Base-by-base conservation (phyloP, 2,888 invertebrate genomes). In the Agrochola lota region DNA sequence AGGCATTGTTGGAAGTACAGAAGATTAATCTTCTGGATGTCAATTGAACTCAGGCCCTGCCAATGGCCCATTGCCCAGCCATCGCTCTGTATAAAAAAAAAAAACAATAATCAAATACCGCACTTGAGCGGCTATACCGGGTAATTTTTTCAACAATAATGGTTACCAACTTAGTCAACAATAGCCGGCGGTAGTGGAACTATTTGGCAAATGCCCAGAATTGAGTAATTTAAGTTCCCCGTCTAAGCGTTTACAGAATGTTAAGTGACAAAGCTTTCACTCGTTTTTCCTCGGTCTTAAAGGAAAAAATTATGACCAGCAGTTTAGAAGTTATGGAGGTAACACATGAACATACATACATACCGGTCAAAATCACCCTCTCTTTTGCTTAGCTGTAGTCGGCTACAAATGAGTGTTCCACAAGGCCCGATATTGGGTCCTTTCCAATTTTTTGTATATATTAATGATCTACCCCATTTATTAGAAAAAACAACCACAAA, bases 1-100 rank as follows among this genome's bases (percentile, higher is more conserved):
- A 75, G 5, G 75, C 96, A 96, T 82, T 94, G 89, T 17, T 88
- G 81, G 80, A 81, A 87, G 80, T 96, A 96, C 0, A 96, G 88
- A 0, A 90, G 81, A 46, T 95, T 95, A n/a, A 96, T 73, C 84
- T 96, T 96, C 71, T 93, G 92, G 0, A 96, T 95, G 68, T 96
- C 96, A 2, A 89, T 93, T 5, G 93, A 91, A 81, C 96, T 96
- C 17, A 96, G 80, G 0, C 96, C 96, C 90, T 96, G 95, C 96
- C 96, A 96, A 79, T 95, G 94, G 0, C 96, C 96, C 96, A 96
- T 96, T 3, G 94, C 92, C 96, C 96, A 96, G 46, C 96, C 96
- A 67, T 96, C 96, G 81, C 96, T 96, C 96, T 96, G 91, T 49
- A 91, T 92, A 49, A n/a, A 57, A 55, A 23, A 46, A 8, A 35